Conservation (phyloP, 2,797 vertebrate species). For the Varecia variegata region DNA sequence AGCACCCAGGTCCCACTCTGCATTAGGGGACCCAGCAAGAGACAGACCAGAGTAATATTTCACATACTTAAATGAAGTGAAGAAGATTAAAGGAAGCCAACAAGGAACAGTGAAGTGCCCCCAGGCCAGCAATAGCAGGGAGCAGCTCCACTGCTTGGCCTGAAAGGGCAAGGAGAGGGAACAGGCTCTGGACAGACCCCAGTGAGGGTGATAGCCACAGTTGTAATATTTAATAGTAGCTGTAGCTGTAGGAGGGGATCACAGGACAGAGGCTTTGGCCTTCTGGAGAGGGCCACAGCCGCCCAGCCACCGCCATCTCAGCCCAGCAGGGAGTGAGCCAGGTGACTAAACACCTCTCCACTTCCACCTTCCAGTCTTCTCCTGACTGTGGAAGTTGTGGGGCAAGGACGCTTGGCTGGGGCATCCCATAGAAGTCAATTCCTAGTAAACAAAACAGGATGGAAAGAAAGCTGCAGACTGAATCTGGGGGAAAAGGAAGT, state of each 20-base stretch:
- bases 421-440: not conserved
- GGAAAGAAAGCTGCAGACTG: not conserved
- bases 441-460: not conserved
- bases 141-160: not conserved
- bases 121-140: accelerated
- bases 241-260: not conserved
- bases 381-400: not conserved
- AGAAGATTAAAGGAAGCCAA: not conserved
- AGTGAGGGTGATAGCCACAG: accelerated
- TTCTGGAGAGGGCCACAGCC: not conserved
- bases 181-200: not conserved
- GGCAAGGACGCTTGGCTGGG: accelerated
- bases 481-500: not conserved
- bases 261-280: not conserved
- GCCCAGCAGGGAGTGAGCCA: not conserved
- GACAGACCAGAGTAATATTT: not conserved
- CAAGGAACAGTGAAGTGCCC: not conserved
- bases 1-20: not conserved
- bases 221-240: too few species aligned
- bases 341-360: not conserved
- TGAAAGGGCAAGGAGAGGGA: not conserved
- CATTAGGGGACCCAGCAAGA: not conserved
- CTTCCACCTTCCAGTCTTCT: not conserved
- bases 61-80: not conserved
- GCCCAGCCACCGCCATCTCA: too few species aligned